These are phyloP conservation scores for Circaetus cinerascens DNA, from an alignment of 2,113 vertebrate species.

Conservation along the genomic window DNA sequence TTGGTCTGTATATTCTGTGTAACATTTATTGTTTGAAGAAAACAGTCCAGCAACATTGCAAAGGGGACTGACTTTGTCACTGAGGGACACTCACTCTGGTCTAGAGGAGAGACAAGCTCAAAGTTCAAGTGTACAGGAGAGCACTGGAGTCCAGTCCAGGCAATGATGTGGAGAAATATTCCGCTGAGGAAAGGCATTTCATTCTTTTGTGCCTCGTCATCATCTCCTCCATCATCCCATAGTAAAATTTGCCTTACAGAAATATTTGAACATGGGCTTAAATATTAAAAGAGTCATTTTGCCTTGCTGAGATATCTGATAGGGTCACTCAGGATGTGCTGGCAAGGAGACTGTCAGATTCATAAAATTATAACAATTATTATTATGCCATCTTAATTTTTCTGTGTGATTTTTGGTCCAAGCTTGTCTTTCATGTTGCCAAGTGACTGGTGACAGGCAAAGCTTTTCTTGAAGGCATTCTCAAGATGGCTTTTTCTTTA, in stretches of 20 bases:
- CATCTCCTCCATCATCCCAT: background rate
- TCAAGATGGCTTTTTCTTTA: constrained; percentile 26
- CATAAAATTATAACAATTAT: background rate
- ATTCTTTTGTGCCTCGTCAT: background rate
- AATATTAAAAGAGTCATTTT: background rate
- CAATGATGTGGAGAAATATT: background rate
- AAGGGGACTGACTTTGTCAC: background rate
- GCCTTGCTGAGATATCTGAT: constrained; percentile 4
- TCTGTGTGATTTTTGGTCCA: background rate
- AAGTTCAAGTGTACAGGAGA: background rate
- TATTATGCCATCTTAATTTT: background rate
- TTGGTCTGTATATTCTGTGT: background rate
- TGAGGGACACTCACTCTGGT: background rate
- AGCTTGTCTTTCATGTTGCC: background rate
- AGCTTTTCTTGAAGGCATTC: constrained; percentile 26
- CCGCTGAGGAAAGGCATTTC: background rate
- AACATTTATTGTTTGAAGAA: background rate
- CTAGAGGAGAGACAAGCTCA: background rate
- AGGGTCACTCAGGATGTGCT: background rate
- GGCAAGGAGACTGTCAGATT: background rate
- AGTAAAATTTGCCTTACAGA: background rate
- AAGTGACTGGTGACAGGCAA: background rate
- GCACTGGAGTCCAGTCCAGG: background rate
- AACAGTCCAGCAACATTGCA: background rate
- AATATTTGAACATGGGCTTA: background rate